Conservation (phyloP, 2,888 invertebrate species). For the Fragum fragum region DNA sequence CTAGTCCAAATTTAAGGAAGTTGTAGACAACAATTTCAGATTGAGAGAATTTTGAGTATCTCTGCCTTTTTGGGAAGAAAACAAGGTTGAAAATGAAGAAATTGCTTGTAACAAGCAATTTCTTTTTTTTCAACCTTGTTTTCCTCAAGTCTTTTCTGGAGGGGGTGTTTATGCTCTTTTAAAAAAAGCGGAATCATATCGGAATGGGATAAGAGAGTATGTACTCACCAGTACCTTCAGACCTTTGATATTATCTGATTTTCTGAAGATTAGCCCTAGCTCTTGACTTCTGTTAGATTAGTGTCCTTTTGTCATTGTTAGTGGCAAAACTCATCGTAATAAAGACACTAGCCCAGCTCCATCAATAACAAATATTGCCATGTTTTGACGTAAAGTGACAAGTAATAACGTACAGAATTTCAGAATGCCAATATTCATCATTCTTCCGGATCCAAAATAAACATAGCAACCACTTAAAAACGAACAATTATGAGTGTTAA, state of each 20-base stretch:
- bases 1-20: no score
- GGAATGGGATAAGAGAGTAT: no score
- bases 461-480: constrained; percentile 65
- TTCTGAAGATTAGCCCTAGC: not conserved
- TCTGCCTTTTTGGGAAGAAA: no score
- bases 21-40: no score
- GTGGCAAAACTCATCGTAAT: constrained; percentile 40
- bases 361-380: constrained; percentile 66
- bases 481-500: constrained; percentile 70
- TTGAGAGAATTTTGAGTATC: no score
- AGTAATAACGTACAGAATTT: constrained; percentile 66
- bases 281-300: constrained; percentile 18
- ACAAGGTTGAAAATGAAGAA: no score
- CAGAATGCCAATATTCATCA: constrained; percentile 64
- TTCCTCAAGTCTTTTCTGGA: no score
- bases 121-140: no score
- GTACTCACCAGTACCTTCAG: not conserved
- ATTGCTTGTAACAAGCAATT: no score
- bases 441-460: constrained; percentile 55
- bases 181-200: no score
- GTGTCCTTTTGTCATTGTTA: constrained; percentile 19
- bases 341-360: constrained; percentile 46
- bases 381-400: constrained; percentile 67
- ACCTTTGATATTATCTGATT: constrained; percentile 7
- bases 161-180: no score